Conservation (phyloP, 2,888 invertebrate genomes). For the Deilephila porcellus region DNA sequence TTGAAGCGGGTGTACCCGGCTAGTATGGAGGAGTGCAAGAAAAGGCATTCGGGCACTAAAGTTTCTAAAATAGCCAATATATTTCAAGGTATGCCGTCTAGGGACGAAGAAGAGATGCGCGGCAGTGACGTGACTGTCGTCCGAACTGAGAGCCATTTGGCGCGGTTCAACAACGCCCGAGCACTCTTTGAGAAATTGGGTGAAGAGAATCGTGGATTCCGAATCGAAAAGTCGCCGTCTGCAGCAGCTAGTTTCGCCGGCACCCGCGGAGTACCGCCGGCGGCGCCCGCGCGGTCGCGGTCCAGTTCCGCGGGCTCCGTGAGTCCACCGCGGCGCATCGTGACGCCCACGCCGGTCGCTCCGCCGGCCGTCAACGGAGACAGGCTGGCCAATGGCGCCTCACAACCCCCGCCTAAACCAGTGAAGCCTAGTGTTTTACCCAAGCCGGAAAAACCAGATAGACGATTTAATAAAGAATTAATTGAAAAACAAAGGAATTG, state of each 20-base stretch:
- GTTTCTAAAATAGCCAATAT: constrained; percentile 96
- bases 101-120: constrained; percentile 81
- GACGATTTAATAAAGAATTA: constrained; percentile 92
- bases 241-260: constrained; percentile 84
- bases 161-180: constrained; percentile 95
- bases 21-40: constrained; percentile 88
- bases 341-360: constrained; percentile 80
- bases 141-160: constrained; percentile 94
- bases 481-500: constrained; percentile 96
- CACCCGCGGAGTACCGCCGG: constrained; percentile 79
- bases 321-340: constrained; percentile 83
- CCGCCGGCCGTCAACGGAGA: constrained; percentile 71
- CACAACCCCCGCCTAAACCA: constrained; percentile 78
- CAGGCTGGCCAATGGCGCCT: constrained; percentile 75
- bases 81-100: constrained; percentile 90
- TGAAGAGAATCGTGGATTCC: constrained; percentile 87
- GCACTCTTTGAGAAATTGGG: constrained; percentile 96
- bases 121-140: constrained; percentile 89
- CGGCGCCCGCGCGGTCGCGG: constrained; percentile 85
- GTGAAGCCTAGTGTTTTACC: constrained; percentile 85
- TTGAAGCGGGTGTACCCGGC: constrained; percentile 80
- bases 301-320: constrained; percentile 89
- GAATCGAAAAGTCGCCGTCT: constrained; percentile 85
- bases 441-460: constrained; percentile 93
- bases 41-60: constrained; percentile 89